Base-by-base conservation (phyloP, 2,797 vertebrate species). In the Galagoides demidoff region DNA sequence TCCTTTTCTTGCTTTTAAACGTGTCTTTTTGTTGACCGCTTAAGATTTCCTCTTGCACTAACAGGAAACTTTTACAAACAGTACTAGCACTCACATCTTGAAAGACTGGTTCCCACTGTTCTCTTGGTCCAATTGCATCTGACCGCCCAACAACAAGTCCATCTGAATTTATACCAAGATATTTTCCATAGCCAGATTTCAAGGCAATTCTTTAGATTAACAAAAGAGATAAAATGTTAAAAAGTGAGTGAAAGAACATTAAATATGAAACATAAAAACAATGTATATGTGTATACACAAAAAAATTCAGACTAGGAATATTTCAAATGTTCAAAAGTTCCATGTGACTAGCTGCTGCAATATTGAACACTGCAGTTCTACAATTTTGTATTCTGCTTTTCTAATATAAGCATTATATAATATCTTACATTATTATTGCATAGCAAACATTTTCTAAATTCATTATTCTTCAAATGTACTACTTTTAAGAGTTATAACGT, bases 181-280 rank as follows among this genome's bases (percentile, higher is more conserved):
- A 99, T 96, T 99, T 99, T 45, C 99, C 99, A 77, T 99, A 99
- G 94, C 99, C 99, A 86, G 99, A 99, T 98, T 99, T 99, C 95
- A 99, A 98, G 25, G 99, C 99, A 94, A 99, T 98, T 98, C 99
- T 99, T 92, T 70, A 78, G 19, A 70, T 76, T 85, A 95, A 97
- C 31, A 92, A 90, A 90, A 95, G 52, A 83, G 0, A 2, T 0
- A 87, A 89, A n/a, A 94, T 71, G 61, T 95, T 95, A 94, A 94
- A 93, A 92, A 92, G 6, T 13, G 27, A 91, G 61, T 70, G 39
- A 79, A 88, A 85, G 7, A 89, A 88, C 66, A 89, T 83, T 59
- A 95, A 97, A 78, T 45, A 86, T 64, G 37, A n/a, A 95, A 87
- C 57, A 78, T 63, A 88, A 86, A 84, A 79, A 85, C 22, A 43